Evolutionary conservation across 2,113 vertebrate genomes (phyloP), one percentile per base, ranked within the genome.

Genomic region (Prionailurus viverrinus): DNA sequence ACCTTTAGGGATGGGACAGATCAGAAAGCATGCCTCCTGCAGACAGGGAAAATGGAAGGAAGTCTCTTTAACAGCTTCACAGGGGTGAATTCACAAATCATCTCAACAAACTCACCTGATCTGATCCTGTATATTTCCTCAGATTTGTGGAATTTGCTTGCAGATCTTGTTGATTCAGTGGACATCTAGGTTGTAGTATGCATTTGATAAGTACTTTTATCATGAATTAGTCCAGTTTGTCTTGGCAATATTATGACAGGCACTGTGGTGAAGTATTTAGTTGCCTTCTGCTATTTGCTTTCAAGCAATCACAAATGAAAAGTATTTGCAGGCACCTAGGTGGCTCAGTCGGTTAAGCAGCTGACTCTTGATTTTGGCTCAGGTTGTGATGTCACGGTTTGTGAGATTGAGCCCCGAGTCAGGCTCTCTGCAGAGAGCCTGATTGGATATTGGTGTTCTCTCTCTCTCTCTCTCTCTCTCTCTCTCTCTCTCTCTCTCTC

Each of bases 271-370:
- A 73, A 45, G 23, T 48, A 33, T 83, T 82, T 91, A 58, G 69
- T 66, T 93, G 78, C 14, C 36, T 65, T 92, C 58, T 84, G 48
- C 29, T 55, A 15, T 82, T 74, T 92, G 33, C 68, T 97, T 92
- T 95, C 39, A 86, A 63, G 83, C 78, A 83, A 86, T 73, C 25
- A 53, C 63, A 76, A 65, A 29, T 29, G 29, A 65, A 65, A 65
- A 61, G 58, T 23, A 23, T 61, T 61, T 61, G 58, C 21, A 9
- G 58, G 21, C 21, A 21, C 58, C 58, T 23, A 21, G 58, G 58
- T 61, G 58, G 21, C 21, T 61, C 58, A 61, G 21, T 58, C 0
- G 55, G 55, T 58, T 58, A 58, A 58, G 55, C 55, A 21, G 21
- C 58, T 9, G 58, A 61, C 58, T 61, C 58, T 61, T 61, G 21